Evolutionary conservation across 2,888 invertebrate species (phyloP).

Genomic region (Caenorhabditis sinica): DNA sequence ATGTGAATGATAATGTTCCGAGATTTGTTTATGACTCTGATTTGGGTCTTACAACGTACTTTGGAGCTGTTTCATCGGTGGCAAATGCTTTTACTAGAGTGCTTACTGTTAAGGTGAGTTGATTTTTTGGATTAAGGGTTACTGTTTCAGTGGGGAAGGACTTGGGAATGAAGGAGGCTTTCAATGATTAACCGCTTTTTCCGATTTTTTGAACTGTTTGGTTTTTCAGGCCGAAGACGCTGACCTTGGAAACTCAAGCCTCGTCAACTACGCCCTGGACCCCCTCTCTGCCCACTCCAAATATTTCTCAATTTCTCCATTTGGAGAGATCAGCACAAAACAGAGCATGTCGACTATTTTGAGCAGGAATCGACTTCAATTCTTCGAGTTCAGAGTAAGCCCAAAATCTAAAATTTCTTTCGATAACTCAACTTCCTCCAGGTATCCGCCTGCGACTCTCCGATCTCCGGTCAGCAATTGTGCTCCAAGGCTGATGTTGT

Average conservation of each 20-base stretch:
- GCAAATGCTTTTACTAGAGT: conserved; percentile 78
- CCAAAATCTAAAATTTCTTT: too few species aligned
- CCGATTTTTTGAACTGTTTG: not conserved
- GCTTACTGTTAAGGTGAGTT: conserved; percentile 77
- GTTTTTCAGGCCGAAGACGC: conserved; percentile 89
- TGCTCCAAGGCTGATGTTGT: conserved; percentile 80
- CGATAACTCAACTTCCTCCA: conserved; percentile 27
- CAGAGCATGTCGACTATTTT: conserved; percentile 79
- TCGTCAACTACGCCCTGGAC: conserved; percentile 89
- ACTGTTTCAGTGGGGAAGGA: not conserved
- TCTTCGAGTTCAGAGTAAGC: conserved; percentile 77
- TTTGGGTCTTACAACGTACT: conserved; percentile 76
- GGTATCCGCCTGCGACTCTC: conserved; percentile 80
- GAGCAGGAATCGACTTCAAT: conserved; percentile 71
- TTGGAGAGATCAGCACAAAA: conserved; percentile 78
- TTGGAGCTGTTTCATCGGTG: conserved; percentile 78
- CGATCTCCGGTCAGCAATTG: conserved; percentile 76
- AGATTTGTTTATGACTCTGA: conserved; percentile 88
- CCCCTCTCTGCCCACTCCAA: conserved; percentile 77
- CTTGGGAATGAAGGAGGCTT: too few species aligned
- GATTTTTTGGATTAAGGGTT: not conserved
- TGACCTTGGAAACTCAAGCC: conserved; percentile 91
- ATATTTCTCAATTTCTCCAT: conserved; percentile 80
- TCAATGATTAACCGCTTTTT: not conserved
- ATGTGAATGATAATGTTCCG: conserved; percentile 96